A percentile compares a stretch with the other conserved stretches of the same genome.
Evolutionary conservation across 2,888 invertebrate genomes (phyloP).

Genomic region (Caenorhabditis sp.): DNA sequence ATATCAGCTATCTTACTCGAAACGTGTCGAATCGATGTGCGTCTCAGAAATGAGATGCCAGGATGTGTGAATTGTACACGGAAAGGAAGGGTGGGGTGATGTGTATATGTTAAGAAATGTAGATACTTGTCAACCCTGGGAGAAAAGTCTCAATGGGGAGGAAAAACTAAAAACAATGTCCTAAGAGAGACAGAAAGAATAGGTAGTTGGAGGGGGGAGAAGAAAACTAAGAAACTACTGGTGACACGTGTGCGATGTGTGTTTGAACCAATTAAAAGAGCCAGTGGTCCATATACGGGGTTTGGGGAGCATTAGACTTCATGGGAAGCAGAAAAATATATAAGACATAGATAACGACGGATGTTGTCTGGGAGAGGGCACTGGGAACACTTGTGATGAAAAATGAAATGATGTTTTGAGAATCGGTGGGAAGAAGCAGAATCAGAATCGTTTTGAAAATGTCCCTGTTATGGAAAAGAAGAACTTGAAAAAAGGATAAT

Average conservation of each 20-base stretch:
- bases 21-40: not conserved
- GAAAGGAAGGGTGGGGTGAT: not conserved
- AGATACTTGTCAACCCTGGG: not conserved
- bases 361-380: slow-evolving; percentile 10
- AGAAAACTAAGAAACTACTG: slow-evolving; percentile 18
- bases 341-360: not conserved
- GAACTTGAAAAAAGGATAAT: slow-evolving; percentile 36
- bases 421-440: slow-evolving; percentile 47
- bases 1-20: slow-evolving; percentile 23
- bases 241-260: slow-evolving; percentile 36
- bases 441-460: slow-evolving; percentile 34
- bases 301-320: not conserved
- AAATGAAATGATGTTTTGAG: slow-evolving; percentile 32
- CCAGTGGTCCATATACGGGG: slow-evolving; percentile 1
- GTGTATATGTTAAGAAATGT: not conserved
- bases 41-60: not conserved
- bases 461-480: slow-evolving; percentile 40
- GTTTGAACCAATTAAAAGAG: slow-evolving; percentile 24
- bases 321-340: no score
- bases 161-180: slow-evolving; percentile 44
- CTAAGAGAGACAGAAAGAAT: slow-evolving; percentile 24
- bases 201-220: slow-evolving; percentile 11
- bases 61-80: slow-evolving; percentile 2
- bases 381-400: slow-evolving; percentile 39
- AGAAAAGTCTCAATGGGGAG: not conserved